Conservation (phyloP, 2,113 vertebrate genomes). For the Vimba vimba region DNA sequence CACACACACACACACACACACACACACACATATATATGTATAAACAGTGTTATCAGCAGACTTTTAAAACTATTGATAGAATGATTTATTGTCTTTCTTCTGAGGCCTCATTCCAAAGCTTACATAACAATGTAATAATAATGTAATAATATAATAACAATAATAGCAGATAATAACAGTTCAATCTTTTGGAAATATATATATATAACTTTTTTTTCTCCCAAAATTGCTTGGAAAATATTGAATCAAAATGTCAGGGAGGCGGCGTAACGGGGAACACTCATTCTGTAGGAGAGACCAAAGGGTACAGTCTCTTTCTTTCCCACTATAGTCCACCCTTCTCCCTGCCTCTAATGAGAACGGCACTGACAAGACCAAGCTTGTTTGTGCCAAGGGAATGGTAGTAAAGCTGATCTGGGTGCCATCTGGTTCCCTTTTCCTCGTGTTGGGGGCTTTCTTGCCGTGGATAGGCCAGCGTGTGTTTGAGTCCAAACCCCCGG, state of each 20-base stretch:
- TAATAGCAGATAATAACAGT: not conserved
- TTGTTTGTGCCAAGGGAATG: constrained; percentile 67
- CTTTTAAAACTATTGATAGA: not conserved
- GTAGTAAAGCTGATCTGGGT: constrained; percentile 61
- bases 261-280: not conserved
- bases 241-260: not conserved
- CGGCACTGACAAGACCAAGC: constrained; percentile 64
- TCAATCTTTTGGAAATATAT: too few species aligned
- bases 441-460: constrained; percentile 56
- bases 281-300: constrained; percentile 46
- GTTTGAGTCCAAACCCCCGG: constrained; percentile 59
- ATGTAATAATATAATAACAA: not conserved
- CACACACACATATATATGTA: not conserved
- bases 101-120: not conserved
- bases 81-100: not conserved
- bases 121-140: not conserved
- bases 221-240: not conserved
- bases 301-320: constrained; percentile 52
- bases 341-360: constrained; percentile 54
- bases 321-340: constrained; percentile 53
- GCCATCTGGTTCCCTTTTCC: constrained; percentile 66
- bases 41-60: not conserved
- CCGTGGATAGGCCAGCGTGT: constrained; percentile 57
- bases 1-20: too few species aligned
- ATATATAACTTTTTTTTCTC: not conserved